Evolutionary conservation across 2,113 vertebrate genomes (phyloP).

Genomic region (Rhizomys pruinosus): DNA sequence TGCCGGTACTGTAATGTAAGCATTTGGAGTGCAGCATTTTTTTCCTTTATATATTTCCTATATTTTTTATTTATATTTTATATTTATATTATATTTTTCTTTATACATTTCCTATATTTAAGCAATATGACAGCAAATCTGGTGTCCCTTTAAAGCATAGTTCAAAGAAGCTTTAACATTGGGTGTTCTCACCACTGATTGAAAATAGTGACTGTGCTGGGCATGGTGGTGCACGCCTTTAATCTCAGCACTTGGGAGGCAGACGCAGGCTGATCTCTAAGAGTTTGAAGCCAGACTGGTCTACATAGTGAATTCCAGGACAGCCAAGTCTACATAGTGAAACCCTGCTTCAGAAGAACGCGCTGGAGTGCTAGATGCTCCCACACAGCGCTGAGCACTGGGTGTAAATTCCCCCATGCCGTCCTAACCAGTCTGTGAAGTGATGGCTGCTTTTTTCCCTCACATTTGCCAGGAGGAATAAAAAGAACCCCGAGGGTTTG

Average conservation of each 20-base stretch:
- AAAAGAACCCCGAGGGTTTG: background rate
- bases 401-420: background rate
- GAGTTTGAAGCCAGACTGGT: no score
- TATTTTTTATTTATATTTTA: no score
- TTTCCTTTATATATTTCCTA: constrained; percentile 27
- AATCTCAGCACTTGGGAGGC: no score
- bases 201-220: no score
- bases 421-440: background rate
- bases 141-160: background rate
- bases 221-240: no score
- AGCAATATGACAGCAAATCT: background rate
- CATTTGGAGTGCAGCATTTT: background rate
- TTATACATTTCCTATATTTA: constrained; percentile 21
- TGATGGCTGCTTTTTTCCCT: background rate
- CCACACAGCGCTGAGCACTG: background rate
- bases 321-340: no score
- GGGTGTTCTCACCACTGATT: background rate
- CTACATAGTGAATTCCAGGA: no score
- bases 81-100: no score
- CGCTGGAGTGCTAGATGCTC: background rate
- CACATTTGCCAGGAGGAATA: background rate
- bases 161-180: background rate
- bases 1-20: background rate
- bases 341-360: background rate
- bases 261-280: no score